Evolutionary conservation across 2,888 invertebrate species (phyloP), one percentile per base, ranked within the genome.

Genomic region (Lasioglossum pauxillum): DNA sequence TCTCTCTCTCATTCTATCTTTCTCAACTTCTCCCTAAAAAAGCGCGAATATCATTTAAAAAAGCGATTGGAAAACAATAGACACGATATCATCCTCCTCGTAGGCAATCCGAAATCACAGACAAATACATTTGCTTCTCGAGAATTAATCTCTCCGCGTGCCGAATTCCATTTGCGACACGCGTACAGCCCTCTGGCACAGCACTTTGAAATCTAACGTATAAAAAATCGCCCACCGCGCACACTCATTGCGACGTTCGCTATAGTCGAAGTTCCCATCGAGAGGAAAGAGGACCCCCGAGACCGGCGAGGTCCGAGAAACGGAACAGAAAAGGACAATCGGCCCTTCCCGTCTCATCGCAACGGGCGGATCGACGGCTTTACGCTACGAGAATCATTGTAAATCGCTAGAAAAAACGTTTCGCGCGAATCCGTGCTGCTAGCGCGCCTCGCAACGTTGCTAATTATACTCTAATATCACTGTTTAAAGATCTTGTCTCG

Each of bases 121-220:
- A 92, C 91, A 92, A 74, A 92, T 93, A 93, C 88, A 80, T 86
- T 85, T 79, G 87, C 81, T 85, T 85, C 67, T 85, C 69, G 80
- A 84, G 82, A 87, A 90, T 88, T 85, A 69, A 83, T 88, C 88
- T 80, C 44, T 38, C 16, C 75, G 88, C 84, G 84, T 78, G 84
- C 81, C 57, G 86, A 83, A 41, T 41, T 83, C 78, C 82, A 86
- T 82, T 57, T n/a, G 85, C 86, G 78, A 53, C 76, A 69, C 89
- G 82, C 84, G 82, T 85, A 53, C 77, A 85, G 82, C 80, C 35
- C 38, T 88, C 93, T 94, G 93, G 92, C 94, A 93, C 93, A 93
- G 92, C 93, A 92, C 93, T 93, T 93, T 49, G 93, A 90, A 92
- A 91, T 88, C 91, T 94, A 94, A 79, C 75, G 90, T 93, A 93